phyloP scores from a whole-genome alignment of 2,797 vertebrate species.

The Glossophaga mutica region DNA sequence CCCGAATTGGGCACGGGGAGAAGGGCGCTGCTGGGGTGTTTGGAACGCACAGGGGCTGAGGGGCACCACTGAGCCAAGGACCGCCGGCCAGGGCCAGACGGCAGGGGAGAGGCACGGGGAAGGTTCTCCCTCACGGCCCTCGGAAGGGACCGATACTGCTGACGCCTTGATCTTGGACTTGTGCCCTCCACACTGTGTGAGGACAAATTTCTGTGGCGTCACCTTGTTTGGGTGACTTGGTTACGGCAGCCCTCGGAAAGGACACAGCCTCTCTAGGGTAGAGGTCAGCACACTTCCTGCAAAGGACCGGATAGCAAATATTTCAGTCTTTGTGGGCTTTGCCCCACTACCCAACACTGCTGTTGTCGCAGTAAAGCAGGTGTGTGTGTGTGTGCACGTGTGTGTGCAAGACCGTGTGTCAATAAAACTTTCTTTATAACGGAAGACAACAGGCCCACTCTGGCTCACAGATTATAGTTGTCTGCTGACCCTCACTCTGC shows the following conservation, averaged over 20 bases:
- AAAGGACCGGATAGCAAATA: not conserved
- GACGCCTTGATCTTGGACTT: not conserved
- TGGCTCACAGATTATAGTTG: not conserved
- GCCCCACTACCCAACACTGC: not conserved
- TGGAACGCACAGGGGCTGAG: too few relatives aligned
- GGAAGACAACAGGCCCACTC: not conserved
- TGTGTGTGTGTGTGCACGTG: too few relatives aligned
- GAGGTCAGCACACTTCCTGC: not conserved
- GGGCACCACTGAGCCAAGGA: not conserved
- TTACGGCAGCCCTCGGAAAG: not conserved
- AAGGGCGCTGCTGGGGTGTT: not conserved
- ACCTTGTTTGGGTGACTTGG: too few relatives aligned
- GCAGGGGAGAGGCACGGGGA: not conserved
- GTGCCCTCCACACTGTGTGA: not conserved
- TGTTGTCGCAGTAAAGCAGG: not conserved
- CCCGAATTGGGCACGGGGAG: not conserved
- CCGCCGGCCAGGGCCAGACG: not conserved
- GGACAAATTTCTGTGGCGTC: not conserved
- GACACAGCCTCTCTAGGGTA: not conserved
- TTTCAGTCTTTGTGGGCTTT: not conserved
- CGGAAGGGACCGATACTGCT: not conserved
- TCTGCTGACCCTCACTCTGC: not conserved
- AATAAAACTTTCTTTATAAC: not conserved
- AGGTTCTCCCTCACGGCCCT: not conserved
- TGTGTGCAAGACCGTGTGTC: not conserved